A percentile compares a stretch with the other conserved stretches of the same genome.
Evolutionary conservation across 2,888 invertebrate genomes (phyloP).

Genomic region (Dolichomitus sp.): DNA sequence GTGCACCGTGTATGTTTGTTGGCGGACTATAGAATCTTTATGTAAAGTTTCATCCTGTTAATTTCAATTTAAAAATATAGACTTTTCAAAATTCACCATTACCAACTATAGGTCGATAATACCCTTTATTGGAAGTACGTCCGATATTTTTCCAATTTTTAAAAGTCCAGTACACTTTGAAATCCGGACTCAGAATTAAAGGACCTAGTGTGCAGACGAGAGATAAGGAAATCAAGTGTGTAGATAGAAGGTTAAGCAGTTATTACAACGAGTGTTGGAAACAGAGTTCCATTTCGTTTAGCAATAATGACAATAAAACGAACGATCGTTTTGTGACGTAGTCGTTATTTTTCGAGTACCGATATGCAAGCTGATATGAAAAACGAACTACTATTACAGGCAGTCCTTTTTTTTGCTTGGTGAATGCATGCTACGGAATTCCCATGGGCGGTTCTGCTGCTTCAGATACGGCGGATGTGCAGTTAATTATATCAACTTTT

Average conservation of each 20-base stretch:
- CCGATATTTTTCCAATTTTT: no score
- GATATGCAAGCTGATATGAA: not conserved
- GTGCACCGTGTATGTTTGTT: no score
- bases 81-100: no score
- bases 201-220: no score
- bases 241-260: not conserved
- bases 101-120: no score
- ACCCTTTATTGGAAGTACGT: no score
- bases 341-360: not conserved
- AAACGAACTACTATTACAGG: not conserved
- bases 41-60: no score
- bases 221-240: no score
- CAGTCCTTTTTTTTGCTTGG: not conserved
- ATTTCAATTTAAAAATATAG: no score
- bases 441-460: not conserved
- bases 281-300: not conserved
- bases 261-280: not conserved
- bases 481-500: constrained; percentile 26
- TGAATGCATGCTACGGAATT: not conserved
- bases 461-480: not conserved
- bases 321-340: not conserved
- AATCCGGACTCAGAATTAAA: no score
- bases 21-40: no score
- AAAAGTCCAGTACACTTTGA: no score
- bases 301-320: not conserved